Evolutionary conservation across 2,113 vertebrate genomes (phyloP), one percentile per base, ranked within the genome.

Genomic region (Amphilophus citrinellus): DNA sequence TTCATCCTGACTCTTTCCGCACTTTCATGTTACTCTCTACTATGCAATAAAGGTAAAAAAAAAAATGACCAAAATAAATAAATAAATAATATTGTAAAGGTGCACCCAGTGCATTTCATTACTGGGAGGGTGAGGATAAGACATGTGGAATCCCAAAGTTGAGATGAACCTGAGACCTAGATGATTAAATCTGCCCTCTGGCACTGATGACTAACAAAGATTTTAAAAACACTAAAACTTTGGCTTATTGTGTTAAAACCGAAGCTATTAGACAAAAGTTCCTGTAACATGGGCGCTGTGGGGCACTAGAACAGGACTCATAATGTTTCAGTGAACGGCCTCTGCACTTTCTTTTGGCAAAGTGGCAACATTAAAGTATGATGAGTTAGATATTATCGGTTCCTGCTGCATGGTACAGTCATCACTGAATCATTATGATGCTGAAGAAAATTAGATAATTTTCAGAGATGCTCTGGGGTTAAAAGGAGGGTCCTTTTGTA

Each of bases 111-210:
- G 42, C 10, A 44, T 44, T 44, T 11, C 10, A 13, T 44, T 44
- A 44, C 1, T 44, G 42, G 13, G 14, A 44, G 42, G 42, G 14
- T 14, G 42, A 44, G 11, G 42, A 14, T 44, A 44, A 44, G 10
- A 3, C 9, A 42, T 4, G 1, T 42, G 39, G 39, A 44, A 13
- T 5, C 42, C 42, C 42, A 13, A 44, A 44, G 11, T 44, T 8
- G 13, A 14, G 42, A 44, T 44, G 42, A 44, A 44, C 11, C 42
- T 44, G 42, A 44, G 42, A 14, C 5, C 13, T 2, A 5, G 13
- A 71, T 50, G 65, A 71, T 50, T 1, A 71, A 50, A 71, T 47
- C 15, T 11, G 0, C 27, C 65, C 24, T 18, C 22, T 0, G 0
- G 2, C 65, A 71, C 42, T 47, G 42, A 44, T 44, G 42, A 13